Evolutionary conservation across 2,797 vertebrate genomes (phyloP), one percentile per base, ranked within the genome.

Genomic region (Echiichthys vipera): DNA sequence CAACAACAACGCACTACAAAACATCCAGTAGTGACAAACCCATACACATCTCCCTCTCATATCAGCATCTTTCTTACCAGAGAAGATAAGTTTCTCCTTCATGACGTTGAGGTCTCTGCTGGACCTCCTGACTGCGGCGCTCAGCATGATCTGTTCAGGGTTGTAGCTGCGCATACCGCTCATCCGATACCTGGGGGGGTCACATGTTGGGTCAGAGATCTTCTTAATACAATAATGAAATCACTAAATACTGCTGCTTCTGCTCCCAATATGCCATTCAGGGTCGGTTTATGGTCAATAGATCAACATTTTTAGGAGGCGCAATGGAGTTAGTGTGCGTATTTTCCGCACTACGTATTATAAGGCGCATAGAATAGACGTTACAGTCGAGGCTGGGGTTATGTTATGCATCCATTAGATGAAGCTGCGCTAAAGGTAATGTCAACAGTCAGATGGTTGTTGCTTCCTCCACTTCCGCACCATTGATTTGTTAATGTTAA

Each of bases 1-100:
- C 39, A 39, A 40, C 37, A 53, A 61, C 22, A 73, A 40, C 39
- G 70, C 49, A 47, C 50, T 1, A 66, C 32, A 45, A 70, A 49
- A 66, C 22, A 65, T 51, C 17, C 20, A 51, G 25, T 40, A 47
- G 1, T 4, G 45, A 14, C 5, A 22, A n/a, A 53, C 27, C 25
- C 2, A 5, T 3, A 0, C 13, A 0, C 4, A 4, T 40, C n/a
- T n/a, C 7, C 4, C 15, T 11, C n/a, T 65, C 3, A 27, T 46
- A 20, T 57, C 30, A 7, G 11, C 13, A 10, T 3, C 4, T 37
- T 30, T 25, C 89, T 88, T 88, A 99, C 98, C 98, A 57, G 98
- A 96, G 93, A 99, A 99, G 84, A 99, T 99, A 29, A 99, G 96
- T 84, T 99, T 99, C 92, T 99, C 97, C 90, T 99, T 99, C 98